Evolutionary conservation across 2,888 invertebrate genomes (phyloP).

Genomic region (Nudaria mundana): DNA sequence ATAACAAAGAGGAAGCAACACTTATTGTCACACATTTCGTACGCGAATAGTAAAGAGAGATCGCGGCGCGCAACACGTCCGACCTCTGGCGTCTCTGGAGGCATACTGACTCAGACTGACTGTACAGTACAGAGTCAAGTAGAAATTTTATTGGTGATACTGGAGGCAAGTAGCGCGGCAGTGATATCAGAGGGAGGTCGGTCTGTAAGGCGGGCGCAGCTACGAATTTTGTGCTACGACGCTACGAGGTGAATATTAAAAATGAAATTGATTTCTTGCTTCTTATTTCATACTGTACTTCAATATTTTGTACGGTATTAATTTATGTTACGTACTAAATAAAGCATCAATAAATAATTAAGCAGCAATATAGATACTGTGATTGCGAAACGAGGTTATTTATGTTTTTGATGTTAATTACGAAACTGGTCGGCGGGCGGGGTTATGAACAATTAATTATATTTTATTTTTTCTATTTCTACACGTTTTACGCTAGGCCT

Average conservation of each 20-base stretch:
- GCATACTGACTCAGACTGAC: conserved; percentile 67
- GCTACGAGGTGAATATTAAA: conserved; percentile 41
- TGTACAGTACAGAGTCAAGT: conserved; percentile 32
- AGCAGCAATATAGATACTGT: no score
- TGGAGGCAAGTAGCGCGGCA: conserved; percentile 39
- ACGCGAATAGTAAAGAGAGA: conserved; percentile 51
- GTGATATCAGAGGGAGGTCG: conserved; percentile 42
- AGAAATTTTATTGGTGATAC: conserved; percentile 43
- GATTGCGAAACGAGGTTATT: no score
- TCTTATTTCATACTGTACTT: no score
- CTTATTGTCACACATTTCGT: conserved; percentile 80
- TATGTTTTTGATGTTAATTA: no score
- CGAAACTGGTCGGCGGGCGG: no score
- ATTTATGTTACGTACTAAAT: no score
- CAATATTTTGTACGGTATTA: no score
- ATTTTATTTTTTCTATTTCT: no score
- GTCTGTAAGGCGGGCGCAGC: conserved; percentile 56
- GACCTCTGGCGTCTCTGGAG: conserved; percentile 51
- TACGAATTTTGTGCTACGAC: conserved; percentile 48
- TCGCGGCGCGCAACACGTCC: conserved; percentile 58
- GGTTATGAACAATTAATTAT: no score
- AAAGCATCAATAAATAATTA: no score
- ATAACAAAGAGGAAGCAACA: conserved; percentile 76
- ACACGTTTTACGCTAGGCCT: no score
- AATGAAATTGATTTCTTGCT: conserved; percentile 1